phyloP scores from a whole-genome alignment of 2,113 vertebrate species.

The Dicerorhinus sumatrensis region DNA sequence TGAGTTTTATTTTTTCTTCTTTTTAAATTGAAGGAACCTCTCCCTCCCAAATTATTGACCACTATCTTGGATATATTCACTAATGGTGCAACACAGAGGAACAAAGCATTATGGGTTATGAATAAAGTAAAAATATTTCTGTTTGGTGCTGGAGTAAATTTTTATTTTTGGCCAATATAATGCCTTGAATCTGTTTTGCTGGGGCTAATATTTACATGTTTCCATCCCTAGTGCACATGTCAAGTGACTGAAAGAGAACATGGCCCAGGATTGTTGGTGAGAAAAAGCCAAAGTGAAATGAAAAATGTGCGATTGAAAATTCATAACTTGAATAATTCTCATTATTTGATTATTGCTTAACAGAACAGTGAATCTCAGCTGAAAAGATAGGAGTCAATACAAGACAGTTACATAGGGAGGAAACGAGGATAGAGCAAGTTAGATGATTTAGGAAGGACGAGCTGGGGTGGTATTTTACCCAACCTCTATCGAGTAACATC shows the following conservation, averaged over 20 bases:
- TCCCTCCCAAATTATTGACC: neutral
- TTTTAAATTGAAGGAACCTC: neutral
- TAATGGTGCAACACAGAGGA: neutral
- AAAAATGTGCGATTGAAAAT: neutral
- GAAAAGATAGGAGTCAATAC: neutral
- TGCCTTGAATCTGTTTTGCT: neutral
- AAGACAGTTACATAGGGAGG: neutral
- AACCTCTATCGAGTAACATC: neutral
- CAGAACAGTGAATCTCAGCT: neutral
- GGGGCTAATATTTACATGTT: neutral
- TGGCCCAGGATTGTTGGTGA: neutral
- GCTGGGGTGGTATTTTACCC: neutral
- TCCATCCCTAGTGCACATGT: neutral
- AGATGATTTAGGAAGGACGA: neutral
- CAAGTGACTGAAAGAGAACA: neutral
- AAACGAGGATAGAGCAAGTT: neutral
- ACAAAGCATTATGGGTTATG: neutral
- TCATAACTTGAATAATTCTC: neutral
- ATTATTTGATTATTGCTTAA: neutral
- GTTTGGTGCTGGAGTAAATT: neutral
- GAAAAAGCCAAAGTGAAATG: constrained; percentile 17
- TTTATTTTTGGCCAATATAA: constrained; percentile 28
- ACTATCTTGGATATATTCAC: neutral
- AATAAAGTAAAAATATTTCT: constrained; percentile 23
- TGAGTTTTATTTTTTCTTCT: neutral